Evolutionary conservation across 1,140 invertebrate genomes (phyloP), one percentile per base, ranked within the genome.

Genomic region (Centruroides sculpturatus): DNA sequence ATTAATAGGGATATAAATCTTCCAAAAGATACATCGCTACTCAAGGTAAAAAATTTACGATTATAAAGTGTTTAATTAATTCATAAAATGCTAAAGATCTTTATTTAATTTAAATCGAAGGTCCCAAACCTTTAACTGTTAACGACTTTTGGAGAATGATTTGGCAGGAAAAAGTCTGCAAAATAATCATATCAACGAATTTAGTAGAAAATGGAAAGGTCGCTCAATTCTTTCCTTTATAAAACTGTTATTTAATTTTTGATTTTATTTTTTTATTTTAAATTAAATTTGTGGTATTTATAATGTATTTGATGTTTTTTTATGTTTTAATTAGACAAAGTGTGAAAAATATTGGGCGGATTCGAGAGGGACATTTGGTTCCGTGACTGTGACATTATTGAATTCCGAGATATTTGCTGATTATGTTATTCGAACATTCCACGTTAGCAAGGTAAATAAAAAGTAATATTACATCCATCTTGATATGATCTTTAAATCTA

Each of bases 81-180:
- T 23, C 23, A 23, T 23, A 23, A 23, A 23, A 23, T 34, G 11
- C 35, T 35, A n/a, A 59, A 50, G n/a, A 51, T 5, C 3, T 59
- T 51, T 51, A 41, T 23, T 23, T 23, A 23, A 41, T 49, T 48
- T 47, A 35, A 5, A 35, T 56, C 56, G 8, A 11, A 64, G 62
- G 86, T 12, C 87, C 88, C 0, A 79, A 86, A 61, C 41, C 41
- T 6, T 0, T 41, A 63, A 91, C 87, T n/a, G 73, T 80, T 4
- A 75, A 75, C 50, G 86, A 90, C 71, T 89, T 91, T 73, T 91
- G 88, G 87, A 75, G 81, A 67, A 89, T 90, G 86, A 71, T 87
- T 35, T 80, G 86, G 69, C 80, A 87, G 68, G 80, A 86, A 69
- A 80, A 87, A 55, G 79, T 82, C 2, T 75, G 78, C 46, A 75